Conservation (phyloP, 2,888 invertebrate genomes). For the Parnassius smintheus region DNA sequence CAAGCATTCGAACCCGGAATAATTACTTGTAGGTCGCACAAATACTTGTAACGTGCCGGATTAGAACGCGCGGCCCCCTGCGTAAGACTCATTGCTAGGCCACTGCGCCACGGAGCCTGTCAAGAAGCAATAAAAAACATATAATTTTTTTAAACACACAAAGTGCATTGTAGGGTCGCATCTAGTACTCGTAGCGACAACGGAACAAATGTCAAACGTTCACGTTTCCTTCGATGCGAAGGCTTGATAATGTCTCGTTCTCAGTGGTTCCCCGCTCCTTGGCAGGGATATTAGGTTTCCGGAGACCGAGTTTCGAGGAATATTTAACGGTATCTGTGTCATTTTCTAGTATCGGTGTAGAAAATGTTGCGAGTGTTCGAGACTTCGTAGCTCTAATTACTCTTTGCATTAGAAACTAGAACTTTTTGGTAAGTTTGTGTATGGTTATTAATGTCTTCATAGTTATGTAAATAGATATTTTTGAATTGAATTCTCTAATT, state of each 20-base stretch:
- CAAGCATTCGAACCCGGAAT: too few relatives aligned
- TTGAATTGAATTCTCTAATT: too few relatives aligned
- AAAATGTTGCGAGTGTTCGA: constrained; percentile 21
- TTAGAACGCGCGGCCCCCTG: too few relatives aligned
- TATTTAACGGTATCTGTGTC: constrained; percentile 24
- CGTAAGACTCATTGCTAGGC: too few relatives aligned
- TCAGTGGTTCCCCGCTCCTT: constrained; percentile 5
- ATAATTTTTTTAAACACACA: too few relatives aligned
- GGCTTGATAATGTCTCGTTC: constrained; percentile 34
- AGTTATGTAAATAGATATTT: background rate
- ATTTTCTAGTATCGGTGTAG: constrained; percentile 14
- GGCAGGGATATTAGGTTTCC: constrained; percentile 23
- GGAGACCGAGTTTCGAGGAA: constrained; percentile 18
- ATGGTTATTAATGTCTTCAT: background rate
- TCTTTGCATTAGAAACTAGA: constrained; percentile 18
- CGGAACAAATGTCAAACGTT: constrained; percentile 40
- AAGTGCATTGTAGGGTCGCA: background rate
- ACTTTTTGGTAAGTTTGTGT: constrained; percentile 5
- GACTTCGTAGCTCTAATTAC: constrained; percentile 21
- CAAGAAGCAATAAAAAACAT: too few relatives aligned
- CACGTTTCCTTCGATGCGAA: constrained; percentile 34
- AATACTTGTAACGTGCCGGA: too few relatives aligned
- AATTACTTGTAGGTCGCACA: too few relatives aligned
- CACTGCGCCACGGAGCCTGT: too few relatives aligned
- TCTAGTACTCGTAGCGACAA: constrained; percentile 18